phyloP scores from a whole-genome alignment of 2,797 vertebrate genomes.

The Smutsia temminckii region DNA sequence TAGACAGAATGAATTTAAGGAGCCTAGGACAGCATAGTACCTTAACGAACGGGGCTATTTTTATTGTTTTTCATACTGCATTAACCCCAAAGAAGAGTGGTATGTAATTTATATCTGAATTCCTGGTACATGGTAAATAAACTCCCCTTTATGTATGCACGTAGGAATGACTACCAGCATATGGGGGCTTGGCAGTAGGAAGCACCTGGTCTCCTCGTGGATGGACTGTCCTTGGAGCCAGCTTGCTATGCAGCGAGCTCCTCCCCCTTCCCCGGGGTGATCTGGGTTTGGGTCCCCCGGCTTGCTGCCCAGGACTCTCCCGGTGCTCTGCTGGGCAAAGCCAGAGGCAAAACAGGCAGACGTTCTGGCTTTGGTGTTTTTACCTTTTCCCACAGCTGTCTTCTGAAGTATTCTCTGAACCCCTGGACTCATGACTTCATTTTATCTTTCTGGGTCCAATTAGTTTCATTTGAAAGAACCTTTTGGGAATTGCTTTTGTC shows the following conservation, averaged over 20 bases:
- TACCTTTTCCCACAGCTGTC: not conserved
- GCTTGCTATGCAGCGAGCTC: no score
- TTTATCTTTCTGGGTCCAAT: not conserved
- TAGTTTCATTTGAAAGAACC: not conserved
- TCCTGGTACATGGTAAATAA: not conserved
- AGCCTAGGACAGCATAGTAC: not conserved
- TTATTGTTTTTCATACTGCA: no score
- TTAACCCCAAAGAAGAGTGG: not conserved
- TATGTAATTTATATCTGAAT: not conserved
- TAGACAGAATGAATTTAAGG: not conserved
- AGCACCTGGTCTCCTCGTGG: not conserved
- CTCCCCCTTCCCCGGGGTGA: not conserved
- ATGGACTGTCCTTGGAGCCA: not conserved
- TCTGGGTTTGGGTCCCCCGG: not conserved
- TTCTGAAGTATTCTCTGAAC: not conserved
- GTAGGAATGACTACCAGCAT: not conserved
- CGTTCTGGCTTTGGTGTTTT: not conserved
- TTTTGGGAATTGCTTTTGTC: not conserved
- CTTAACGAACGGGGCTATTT: not conserved
- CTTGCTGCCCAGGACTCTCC: not conserved
- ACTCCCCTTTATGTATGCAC: no score
- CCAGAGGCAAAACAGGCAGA: fast-evolving
- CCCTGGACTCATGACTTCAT: not conserved
- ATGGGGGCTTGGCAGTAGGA: not conserved
- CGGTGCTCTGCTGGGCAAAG: not conserved